phyloP scores from a whole-genome alignment of 2,797 vertebrate species.

The Uromys caudimaculatus region DNA sequence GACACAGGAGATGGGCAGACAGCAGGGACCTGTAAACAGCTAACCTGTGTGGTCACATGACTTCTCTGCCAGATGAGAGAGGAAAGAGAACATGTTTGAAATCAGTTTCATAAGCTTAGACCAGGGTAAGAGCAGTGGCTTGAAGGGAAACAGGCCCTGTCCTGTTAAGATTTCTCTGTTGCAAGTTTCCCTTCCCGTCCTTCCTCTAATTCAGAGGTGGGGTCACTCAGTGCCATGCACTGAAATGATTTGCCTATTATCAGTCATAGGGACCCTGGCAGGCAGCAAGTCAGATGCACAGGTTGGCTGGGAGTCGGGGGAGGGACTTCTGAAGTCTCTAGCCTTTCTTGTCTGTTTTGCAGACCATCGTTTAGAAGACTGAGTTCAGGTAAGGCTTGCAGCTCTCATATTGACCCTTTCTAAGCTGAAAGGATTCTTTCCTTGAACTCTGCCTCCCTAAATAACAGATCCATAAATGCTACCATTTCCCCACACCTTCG shows the following conservation, averaged over 20 bases:
- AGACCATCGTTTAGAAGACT: background rate
- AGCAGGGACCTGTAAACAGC: background rate
- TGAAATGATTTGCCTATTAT: background rate
- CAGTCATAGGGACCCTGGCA: background rate
- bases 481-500: rapidly evolving
- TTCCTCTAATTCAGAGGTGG: background rate
- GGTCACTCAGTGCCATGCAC: background rate
- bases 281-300: background rate
- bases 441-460: background rate
- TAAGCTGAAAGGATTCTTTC: background rate
- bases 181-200: too few relatives aligned
- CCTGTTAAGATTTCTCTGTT: background rate
- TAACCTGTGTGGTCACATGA: background rate
- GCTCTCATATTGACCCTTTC: background rate
- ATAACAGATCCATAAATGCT: background rate
- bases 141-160: background rate
- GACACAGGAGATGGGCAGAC: background rate
- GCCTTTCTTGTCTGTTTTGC: rapidly evolving
- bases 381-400: background rate
- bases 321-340: background rate
- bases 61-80: rapidly evolving
- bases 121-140: background rate
- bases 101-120: background rate
- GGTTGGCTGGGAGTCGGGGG: background rate
- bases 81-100: background rate